Evolutionary conservation across 2,113 vertebrate species (phyloP), one percentile per base, ranked within the genome.

Genomic region (Melanostigma gelatinosum): DNA sequence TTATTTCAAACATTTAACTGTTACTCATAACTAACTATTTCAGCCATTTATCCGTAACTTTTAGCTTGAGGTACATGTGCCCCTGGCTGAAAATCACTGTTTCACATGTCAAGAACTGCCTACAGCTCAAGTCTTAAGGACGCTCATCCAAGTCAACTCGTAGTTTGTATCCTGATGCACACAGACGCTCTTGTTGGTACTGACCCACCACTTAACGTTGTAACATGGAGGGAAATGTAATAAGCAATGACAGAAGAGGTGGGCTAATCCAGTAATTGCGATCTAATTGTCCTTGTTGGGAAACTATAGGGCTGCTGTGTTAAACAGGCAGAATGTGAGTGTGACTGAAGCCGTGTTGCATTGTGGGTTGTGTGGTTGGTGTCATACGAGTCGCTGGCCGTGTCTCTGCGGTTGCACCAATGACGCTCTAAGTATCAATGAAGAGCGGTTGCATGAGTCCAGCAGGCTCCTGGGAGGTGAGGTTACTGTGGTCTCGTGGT

Each of bases 381-480:
- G 83, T 89, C 77, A 84, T 48, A 65, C 24, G 22, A 85, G 34
- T 73, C 66, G 48, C 50, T 16, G 82, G 40, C 61, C 63, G 65
- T 85, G 87, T 87, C 79, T 38, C 65, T 71, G 77, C 36, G 67
- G 68, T 90, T 85, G 75, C 82, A 82, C 85, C 5, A 83, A 84
- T 46, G 75, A 87, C 57, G 64, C 46, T 83, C 1, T 64, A 75
- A 69, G 80, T 60, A 80, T 89, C 85, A 57, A 88, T 80, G 81
- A 83, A 76, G 75, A 71, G 61, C 69, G 48, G 85, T 80, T 85
- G 87, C 84, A 70, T 57, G 82, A 88, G 78, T 50, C 13, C 27
- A 67, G 67, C 69, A 10, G 80, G 40, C 87, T 90, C 88, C 80
- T 52, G 83, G 87, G 89, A 82, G 86, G 74, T 75, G 87, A 79